A percentile compares a stretch with the other conserved stretches of the same genome.
These are phyloP conservation scores for Thunnus albacares DNA, from an alignment of 2,797 vertebrate species.

Conservation along the genomic window DNA sequence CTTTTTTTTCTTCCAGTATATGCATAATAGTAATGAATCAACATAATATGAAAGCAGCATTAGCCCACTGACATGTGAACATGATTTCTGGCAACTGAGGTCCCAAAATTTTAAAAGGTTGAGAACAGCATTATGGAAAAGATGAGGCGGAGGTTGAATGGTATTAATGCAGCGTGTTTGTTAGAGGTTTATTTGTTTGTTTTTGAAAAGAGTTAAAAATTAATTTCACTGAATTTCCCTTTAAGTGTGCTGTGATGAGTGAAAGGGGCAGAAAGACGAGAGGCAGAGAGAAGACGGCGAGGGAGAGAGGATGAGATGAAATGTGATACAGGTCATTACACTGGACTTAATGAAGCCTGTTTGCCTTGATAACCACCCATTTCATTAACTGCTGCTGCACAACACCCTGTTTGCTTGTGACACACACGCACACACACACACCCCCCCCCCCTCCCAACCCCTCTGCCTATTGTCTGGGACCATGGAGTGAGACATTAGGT, in stretches of 20 bases:
- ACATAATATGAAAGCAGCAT: neutral
- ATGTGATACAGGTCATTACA: conserved; percentile 76
- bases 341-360: conserved; percentile 76
- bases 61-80: neutral
- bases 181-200: neutral
- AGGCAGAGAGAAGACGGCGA: conserved; percentile 3
- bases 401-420: conserved; percentile 51
- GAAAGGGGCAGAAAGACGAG: neutral
- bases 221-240: conserved; percentile 5
- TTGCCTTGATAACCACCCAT: conserved; percentile 75
- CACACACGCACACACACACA: neutral
- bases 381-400: conserved; percentile 66
- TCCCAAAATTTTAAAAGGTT: neutral
- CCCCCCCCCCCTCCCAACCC: neutral
- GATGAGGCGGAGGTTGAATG: neutral
- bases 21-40: neutral
- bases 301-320: conserved; percentile 47
- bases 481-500: conserved; percentile 61
- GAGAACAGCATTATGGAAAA: neutral
- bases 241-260: neutral
- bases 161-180: neutral
- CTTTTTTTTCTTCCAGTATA: too few relatives aligned
- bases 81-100: neutral
- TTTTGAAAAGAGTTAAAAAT: neutral
- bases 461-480: conserved; percentile 47